Evolutionary conservation across 2,888 invertebrate genomes (phyloP).

Genomic region (Cerastoderma edule): DNA sequence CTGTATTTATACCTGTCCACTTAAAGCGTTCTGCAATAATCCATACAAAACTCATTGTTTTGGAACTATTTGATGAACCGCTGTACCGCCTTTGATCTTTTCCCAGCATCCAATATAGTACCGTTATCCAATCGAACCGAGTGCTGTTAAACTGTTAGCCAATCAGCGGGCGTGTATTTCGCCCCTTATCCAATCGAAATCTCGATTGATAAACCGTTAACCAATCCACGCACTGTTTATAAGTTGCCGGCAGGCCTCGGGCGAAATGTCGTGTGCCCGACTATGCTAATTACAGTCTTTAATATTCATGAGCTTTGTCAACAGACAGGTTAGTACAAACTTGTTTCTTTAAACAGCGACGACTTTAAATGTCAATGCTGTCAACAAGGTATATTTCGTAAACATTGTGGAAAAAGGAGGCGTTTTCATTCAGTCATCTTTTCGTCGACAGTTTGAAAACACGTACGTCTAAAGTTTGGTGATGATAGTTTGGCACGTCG

Average conservation of each 20-base stretch:
- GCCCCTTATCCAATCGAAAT: no score
- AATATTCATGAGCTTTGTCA: slow-evolving; percentile 23
- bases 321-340: no score
- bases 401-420: slow-evolving; percentile 9
- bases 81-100: slow-evolving; percentile 44
- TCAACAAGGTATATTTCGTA: slow-evolving; percentile 1
- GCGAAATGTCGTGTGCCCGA: no score
- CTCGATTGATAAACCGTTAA: slow-evolving; percentile 10
- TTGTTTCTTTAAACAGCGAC: no score
- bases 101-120: slow-evolving; percentile 34
- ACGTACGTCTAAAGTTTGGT: no score
- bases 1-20: slow-evolving; percentile 29
- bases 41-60: background rate
- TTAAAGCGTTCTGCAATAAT: background rate
- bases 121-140: slow-evolving; percentile 38
- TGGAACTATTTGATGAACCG: slow-evolving; percentile 23
- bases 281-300: background rate
- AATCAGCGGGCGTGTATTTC: no score
- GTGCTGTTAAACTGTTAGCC: background rate
- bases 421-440: no score
- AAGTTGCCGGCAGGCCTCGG: background rate
- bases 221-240: background rate
- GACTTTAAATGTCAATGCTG: no score
- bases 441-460: no score
- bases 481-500: no score